Base-by-base conservation (phyloP, 2,888 invertebrate genomes). In the Epirrhoe alternata region DNA sequence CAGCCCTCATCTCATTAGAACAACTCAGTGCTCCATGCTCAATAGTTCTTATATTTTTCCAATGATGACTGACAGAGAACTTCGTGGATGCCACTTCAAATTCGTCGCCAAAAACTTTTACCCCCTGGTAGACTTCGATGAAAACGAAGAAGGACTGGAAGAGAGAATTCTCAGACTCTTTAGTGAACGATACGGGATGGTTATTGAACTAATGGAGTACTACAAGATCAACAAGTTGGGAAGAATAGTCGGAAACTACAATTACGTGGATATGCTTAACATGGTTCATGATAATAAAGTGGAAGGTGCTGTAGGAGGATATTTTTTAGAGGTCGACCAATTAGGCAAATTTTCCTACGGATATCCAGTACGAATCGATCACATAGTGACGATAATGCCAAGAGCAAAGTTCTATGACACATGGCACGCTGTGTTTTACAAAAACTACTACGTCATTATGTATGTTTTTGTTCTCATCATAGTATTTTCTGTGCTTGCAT, bases 231-330 rank as follows among this genome's bases (percentile, higher is more conserved):
- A 82, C 55, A 74, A 74, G 61, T 75, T 78, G 45, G 84, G 83
- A 10, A 66, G 56, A n/a, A 56, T 76, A n/a, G 45, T 71, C 1
- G 59, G 67, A 0, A 78, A 78, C 35, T 73, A 67, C 45, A 68
- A 72, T 0, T 64, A 64, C 16, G 68, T 61, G 0, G 69, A 69
- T 4, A 78, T 81, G 71, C 56, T 80, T 7, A 50, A 68, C 10
- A 73, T 72, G 64, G 72, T 84, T 6, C 52, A 30, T 5, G 57
- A 64, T 5, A 74, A 75, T 51, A 70, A 77, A 65, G 74, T 71
- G 5, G 83, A 83, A 66, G 85, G 82, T 3, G 79, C 74, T 8
- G 31, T 80, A 8, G 79, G 80, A 5, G 79, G 78, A 7, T 79
- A 76, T 57, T 66, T 69, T 24, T 17, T 79, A 1, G 61, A 52